phyloP scores from a whole-genome alignment of 2,888 invertebrate species.

The Spilosoma lubricipeda region DNA sequence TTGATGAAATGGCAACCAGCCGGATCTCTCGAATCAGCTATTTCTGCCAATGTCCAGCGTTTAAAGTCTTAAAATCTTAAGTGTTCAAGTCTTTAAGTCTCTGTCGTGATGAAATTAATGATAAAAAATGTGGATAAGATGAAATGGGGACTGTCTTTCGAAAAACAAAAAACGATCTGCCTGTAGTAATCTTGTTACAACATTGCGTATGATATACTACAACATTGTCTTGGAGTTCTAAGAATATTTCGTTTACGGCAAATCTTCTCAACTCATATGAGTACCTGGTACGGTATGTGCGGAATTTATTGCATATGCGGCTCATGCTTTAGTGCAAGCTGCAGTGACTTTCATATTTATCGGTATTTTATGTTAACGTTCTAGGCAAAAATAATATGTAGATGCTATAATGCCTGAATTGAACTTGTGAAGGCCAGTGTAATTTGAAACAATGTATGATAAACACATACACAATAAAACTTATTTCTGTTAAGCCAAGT shows the following conservation, averaged over 20 bases:
- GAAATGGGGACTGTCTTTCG: too few relatives aligned
- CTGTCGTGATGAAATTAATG: too few relatives aligned
- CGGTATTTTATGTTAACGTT: not conserved
- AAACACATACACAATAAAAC: too few relatives aligned
- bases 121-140: too few relatives aligned
- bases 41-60: too few relatives aligned
- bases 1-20: too few relatives aligned
- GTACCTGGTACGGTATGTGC: not conserved
- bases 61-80: too few relatives aligned
- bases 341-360: not conserved
- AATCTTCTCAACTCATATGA: slow-evolving; percentile 15
- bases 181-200: slow-evolving; percentile 20
- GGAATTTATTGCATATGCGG: not conserved
- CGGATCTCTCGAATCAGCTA: too few relatives aligned
- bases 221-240: slow-evolving; percentile 23
- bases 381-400: not conserved
- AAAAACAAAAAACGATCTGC: too few relatives aligned
- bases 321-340: not conserved
- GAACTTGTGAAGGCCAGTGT: not conserved
- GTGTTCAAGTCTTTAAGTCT: too few relatives aligned
- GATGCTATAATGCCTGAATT: too few relatives aligned
- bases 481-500: too few relatives aligned
- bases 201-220: slow-evolving; percentile 13
- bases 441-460: not conserved
- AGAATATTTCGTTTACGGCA: slow-evolving; percentile 18